phyloP scores from a whole-genome alignment of 1,140 invertebrate genomes.

The Tenebrio molitor region DNA sequence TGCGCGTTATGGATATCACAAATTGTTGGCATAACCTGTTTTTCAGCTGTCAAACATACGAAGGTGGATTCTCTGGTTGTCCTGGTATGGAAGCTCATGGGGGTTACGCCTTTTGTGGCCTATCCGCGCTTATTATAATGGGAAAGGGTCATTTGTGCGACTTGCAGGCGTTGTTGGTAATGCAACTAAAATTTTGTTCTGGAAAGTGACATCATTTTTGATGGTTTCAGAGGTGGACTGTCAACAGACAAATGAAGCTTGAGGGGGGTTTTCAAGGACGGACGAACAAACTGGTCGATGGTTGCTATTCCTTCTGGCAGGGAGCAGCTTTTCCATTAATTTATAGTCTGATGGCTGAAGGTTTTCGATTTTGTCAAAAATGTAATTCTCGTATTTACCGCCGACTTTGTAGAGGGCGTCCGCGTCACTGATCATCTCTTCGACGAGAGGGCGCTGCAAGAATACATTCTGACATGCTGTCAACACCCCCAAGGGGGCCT shows the following conservation, averaged over 20 bases:
- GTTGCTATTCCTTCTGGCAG: slow-evolving; percentile 99
- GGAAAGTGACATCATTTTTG: slow-evolving; percentile 1
- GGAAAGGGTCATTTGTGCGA: slow-evolving; percentile 86
- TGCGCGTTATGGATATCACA: not conserved
- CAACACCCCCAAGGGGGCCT: slow-evolving; percentile 92
- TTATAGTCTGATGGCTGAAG: slow-evolving; percentile 57
- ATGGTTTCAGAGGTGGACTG: slow-evolving; percentile 80
- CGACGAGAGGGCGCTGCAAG: slow-evolving; percentile 89
- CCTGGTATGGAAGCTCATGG: slow-evolving; percentile 98
- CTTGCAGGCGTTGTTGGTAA: slow-evolving; percentile 81
- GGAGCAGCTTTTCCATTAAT: slow-evolving; percentile 87
- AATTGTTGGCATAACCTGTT: slow-evolving; percentile 10
- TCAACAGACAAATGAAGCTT: slow-evolving; percentile 89
- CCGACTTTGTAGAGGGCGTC: slow-evolving; percentile 53
- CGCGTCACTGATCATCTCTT: slow-evolving; percentile 77
- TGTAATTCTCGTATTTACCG: not conserved
- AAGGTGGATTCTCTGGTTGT: slow-evolving; percentile 96
- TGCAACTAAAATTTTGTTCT: not conserved
- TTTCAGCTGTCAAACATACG: slow-evolving; percentile 94
- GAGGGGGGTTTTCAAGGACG: slow-evolving; percentile 96
- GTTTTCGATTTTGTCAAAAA: slow-evolving; percentile 15
- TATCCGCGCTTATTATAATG: slow-evolving; percentile 89
- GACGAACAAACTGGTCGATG: slow-evolving; percentile 98
- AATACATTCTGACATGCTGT: slow-evolving; percentile 95
- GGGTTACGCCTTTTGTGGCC: slow-evolving; percentile 97